phyloP scores from a whole-genome alignment of 1,140 invertebrate genomes.

The Prorops nasuta region DNA sequence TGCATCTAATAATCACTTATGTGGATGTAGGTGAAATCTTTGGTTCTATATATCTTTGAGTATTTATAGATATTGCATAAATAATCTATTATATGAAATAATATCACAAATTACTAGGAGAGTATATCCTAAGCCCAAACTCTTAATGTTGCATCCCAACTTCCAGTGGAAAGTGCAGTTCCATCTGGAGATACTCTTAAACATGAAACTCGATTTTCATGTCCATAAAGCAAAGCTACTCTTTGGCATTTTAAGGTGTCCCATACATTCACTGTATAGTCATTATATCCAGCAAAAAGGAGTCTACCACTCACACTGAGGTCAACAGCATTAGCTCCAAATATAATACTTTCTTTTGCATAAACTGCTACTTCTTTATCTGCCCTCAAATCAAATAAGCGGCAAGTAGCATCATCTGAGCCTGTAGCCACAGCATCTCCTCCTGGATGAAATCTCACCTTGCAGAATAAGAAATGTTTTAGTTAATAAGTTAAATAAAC shows the following conservation, averaged over 20 bases:
- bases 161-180: conserved; percentile 94
- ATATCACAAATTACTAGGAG: no score
- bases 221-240: conserved; percentile 91
- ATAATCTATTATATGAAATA: no score
- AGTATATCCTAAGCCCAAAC: conserved; percentile 63
- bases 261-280: conserved; percentile 99
- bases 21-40: no score
- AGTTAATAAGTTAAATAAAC: no score
- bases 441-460: conserved; percentile 91
- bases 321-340: conserved; percentile 97
- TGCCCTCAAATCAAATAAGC: conserved; percentile 95
- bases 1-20: no score
- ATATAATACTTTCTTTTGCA: conserved; percentile 96
- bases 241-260: conserved; percentile 93
- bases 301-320: conserved; percentile 94
- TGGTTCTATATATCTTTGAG: no score
- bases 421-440: conserved; percentile 98
- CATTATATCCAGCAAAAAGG: conserved; percentile 97
- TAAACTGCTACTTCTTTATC: conserved; percentile 97
- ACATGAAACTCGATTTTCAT: conserved; percentile 96
- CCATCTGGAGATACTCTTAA: conserved; percentile 96
- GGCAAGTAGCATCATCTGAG: conserved; percentile 97
- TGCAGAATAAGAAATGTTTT: no score
- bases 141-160: conserved; percentile 96
- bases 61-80: no score